A percentile compares a stretch with the other conserved stretches of the same genome.
Evolutionary conservation across 2,888 invertebrate genomes (phyloP).

Genomic region (Protodeltote pygarga): DNA sequence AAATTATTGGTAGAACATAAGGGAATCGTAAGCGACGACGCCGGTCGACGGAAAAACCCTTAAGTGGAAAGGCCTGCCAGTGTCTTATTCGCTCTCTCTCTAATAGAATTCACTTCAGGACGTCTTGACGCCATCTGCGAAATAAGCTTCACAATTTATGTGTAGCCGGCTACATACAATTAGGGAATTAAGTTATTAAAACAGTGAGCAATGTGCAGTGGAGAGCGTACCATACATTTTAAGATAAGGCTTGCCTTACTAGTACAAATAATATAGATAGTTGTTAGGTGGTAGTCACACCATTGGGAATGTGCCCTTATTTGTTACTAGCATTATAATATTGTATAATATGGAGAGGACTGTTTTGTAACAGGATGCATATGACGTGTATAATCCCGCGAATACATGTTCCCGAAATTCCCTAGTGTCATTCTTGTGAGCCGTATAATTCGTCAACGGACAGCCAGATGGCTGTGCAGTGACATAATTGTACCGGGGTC

Average conservation of each 20-base stretch:
- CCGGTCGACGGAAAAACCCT: conserved; percentile 61
- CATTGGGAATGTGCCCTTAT: conserved; percentile 7
- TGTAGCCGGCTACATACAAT: conserved; percentile 30
- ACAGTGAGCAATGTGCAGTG: conserved; percentile 5
- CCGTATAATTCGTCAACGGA: conserved; percentile 55
- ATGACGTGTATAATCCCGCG: conserved; percentile 51
- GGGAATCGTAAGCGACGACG: conserved; percentile 39
- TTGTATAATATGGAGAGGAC: conserved; percentile 3
- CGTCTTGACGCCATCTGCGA: conserved; percentile 52
- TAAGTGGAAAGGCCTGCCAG: conserved; percentile 66
- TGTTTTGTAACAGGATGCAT: conserved; percentile 40
- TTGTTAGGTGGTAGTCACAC: too few species aligned
- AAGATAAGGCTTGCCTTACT: too few species aligned
- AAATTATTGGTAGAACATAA: conserved; percentile 49
- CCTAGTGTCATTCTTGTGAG: conserved; percentile 48
- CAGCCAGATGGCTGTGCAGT: conserved; percentile 42
- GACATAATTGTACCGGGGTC: conserved; percentile 35
- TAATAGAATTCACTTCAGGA: conserved; percentile 69
- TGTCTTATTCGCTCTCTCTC: conserved; percentile 54
- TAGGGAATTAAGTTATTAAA: conserved; percentile 31
- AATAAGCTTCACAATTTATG: conserved; percentile 47
- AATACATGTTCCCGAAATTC: conserved; percentile 51
- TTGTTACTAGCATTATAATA: conserved; percentile 2
- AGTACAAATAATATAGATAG: too few species aligned
- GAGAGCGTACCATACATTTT: too few species aligned